Evolutionary conservation across 2,888 invertebrate species (phyloP).

Genomic region (Caenorhabditis sinica): DNA sequence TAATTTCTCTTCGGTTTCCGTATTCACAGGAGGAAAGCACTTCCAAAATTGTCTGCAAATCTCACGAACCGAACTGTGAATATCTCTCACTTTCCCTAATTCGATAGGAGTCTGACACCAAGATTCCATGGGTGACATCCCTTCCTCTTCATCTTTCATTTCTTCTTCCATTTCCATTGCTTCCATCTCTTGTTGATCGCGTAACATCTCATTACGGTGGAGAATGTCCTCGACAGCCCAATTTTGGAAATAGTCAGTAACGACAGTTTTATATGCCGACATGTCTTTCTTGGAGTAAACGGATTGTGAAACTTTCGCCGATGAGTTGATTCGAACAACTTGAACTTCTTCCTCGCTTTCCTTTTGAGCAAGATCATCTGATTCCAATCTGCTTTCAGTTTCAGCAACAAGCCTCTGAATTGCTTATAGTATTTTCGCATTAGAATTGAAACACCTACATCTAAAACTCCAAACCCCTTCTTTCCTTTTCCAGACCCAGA

Average conservation of each 20-base stretch:
- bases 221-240: conserved; percentile 57
- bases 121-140: conserved; percentile 41
- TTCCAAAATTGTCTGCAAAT: conserved; percentile 95
- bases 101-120: conserved; percentile 43
- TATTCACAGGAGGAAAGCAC: conserved; percentile 90
- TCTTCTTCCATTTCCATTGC: conserved; percentile 38
- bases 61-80: conserved; percentile 87
- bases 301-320: conserved; percentile 23
- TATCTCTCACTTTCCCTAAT: conserved; percentile 59
- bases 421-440: not conserved
- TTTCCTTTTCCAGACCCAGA: conserved; percentile 22
- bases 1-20: conserved; percentile 88
- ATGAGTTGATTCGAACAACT: conserved; percentile 52
- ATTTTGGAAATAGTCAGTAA: conserved; percentile 66
- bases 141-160: conserved; percentile 21
- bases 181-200: conserved; percentile 46
- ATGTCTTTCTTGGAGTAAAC: conserved; percentile 56
- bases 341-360: conserved; percentile 60
- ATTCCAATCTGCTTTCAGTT: conserved; percentile 72
- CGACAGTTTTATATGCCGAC: conserved; percentile 48
- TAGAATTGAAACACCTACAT: conserved; percentile 41
- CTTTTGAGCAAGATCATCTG: conserved; percentile 69
- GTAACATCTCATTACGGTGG: conserved; percentile 27
- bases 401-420: conserved; percentile 72
- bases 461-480: conserved; percentile 67